Base-by-base conservation (phyloP, 2,113 vertebrate species). In the Chloebia gouldiae region DNA sequence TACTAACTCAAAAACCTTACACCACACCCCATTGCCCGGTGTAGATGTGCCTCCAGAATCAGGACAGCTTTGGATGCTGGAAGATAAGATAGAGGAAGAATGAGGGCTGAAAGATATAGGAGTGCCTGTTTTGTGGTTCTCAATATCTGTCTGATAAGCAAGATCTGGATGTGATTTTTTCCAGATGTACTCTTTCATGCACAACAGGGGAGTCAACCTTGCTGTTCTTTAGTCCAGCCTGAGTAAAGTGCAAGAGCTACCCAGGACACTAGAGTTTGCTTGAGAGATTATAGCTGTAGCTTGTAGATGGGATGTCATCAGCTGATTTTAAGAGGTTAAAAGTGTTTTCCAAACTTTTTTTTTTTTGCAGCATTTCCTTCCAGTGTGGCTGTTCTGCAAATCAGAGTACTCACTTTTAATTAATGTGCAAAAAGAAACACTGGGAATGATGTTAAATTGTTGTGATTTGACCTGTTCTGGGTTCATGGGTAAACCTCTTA, bases 1-100 rank as follows among this genome's bases (percentile, higher is more conserved):
- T 64, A 56, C 69, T 84, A 75, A 66, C 57, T 93, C 61, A 94
- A 82, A 95, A 82, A 22, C n/a, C 71, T 85, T 88, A 82, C 93
- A 90, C 54, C 63, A n/a, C 31, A 57, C 37, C 81, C 66, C 76
- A 91, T 75, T 3, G 15, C 54, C 49, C 23, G 12, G 44, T 0
- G 0, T 53, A 65, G 59, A 77, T 57, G 15, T 61, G 64, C n/a
- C 56, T 87, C 78, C 72, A 81, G 85, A 96, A 96, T 81, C 79
- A 93, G 87, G 66, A 87, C 85, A 91, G 61, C 63, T 77, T 85
- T 79, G 85, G 75, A 72, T 82, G 31, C 66, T 72, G 70, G 35
- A 85, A 87, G 84, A 57, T 78, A 89, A 94, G 57, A 50, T 2
- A 85, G 50, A 88, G 54, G 21, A 54, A 88, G 79, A 90, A 88